Percentiles rank a stretch among this genome's conserved stretches.
Conservation (phyloP, 2,113 vertebrate genomes). For the Verasper variegatus region DNA sequence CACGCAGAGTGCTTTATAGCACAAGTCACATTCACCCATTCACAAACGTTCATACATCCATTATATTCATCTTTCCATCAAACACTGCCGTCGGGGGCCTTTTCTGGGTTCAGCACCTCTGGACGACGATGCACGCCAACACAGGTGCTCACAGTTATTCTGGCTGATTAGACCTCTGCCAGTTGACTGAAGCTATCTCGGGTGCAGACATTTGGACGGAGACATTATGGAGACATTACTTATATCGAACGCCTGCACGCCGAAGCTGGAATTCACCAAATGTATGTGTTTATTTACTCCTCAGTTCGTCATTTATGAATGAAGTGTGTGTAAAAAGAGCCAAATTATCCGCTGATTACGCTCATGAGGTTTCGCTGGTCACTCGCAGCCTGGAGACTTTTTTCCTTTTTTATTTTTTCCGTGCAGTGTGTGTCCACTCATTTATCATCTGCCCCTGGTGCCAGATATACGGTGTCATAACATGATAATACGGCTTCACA, state of each 20-base stretch:
- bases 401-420: background rate
- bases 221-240: slow-evolving; percentile 6
- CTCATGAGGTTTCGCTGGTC: slow-evolving; percentile 53
- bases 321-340: slow-evolving; percentile 23
- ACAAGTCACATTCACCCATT: background rate
- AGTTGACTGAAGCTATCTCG: slow-evolving; percentile 9
- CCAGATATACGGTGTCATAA: slow-evolving; percentile 70
- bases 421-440: slow-evolving; percentile 68
- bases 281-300: slow-evolving; percentile 10
- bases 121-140: background rate
- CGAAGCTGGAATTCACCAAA: background rate
- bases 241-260: background rate
- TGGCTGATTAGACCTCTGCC: slow-evolving; percentile 39
- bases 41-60: background rate
- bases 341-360: slow-evolving; percentile 39
- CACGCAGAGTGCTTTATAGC: background rate
- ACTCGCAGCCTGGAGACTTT: slow-evolving; percentile 50
- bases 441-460: slow-evolving; percentile 65
- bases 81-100: too few relatives aligned
- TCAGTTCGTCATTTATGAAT: background rate
- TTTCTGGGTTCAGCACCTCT: too few relatives aligned
- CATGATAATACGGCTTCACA: slow-evolving; percentile 67
- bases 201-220: slow-evolving; percentile 23
- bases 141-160: slow-evolving; percentile 41
- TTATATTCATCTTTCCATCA: too few relatives aligned